Conservation (phyloP, 2,888 invertebrate species). For the Isotomurus palustris region DNA sequence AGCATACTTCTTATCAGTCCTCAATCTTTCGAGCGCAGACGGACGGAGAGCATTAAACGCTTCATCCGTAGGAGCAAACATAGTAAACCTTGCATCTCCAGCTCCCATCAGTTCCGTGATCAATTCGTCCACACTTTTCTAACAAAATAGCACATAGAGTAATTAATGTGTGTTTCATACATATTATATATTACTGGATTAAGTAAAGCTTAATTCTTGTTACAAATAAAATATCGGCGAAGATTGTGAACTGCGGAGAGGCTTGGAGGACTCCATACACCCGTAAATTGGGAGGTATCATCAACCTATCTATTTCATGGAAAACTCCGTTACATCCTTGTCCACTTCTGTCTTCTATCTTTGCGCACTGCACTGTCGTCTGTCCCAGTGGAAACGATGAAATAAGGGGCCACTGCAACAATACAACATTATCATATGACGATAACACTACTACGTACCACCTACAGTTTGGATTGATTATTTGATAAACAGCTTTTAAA, state of each 20-base stretch:
- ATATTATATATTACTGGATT: neutral
- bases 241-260: constrained; percentile 52
- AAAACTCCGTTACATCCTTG: constrained; percentile 65
- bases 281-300: constrained; percentile 55
- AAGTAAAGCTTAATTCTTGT: constrained; percentile 11
- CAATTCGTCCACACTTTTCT: constrained; percentile 55
- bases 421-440: too few species aligned
- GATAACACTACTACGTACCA: too few species aligned
- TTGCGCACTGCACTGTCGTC: constrained; percentile 65
- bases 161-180: neutral
- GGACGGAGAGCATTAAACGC: constrained; percentile 55
- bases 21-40: constrained; percentile 52
- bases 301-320: constrained; percentile 61
- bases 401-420: too few species aligned
- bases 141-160: constrained; percentile 2
- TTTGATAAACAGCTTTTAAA: too few species aligned
- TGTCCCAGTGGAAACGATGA: constrained; percentile 48
- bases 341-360: constrained; percentile 59
- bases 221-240: constrained; percentile 51
- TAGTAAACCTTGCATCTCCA: constrained; percentile 54
- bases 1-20: constrained; percentile 54
- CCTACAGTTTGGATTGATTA: too few species aligned
- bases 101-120: constrained; percentile 50
- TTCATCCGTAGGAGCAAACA: constrained; percentile 59
- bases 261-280: constrained; percentile 54